Evolutionary conservation across 1,140 invertebrate species (phyloP).

Genomic region (Platorchestia sp.): DNA sequence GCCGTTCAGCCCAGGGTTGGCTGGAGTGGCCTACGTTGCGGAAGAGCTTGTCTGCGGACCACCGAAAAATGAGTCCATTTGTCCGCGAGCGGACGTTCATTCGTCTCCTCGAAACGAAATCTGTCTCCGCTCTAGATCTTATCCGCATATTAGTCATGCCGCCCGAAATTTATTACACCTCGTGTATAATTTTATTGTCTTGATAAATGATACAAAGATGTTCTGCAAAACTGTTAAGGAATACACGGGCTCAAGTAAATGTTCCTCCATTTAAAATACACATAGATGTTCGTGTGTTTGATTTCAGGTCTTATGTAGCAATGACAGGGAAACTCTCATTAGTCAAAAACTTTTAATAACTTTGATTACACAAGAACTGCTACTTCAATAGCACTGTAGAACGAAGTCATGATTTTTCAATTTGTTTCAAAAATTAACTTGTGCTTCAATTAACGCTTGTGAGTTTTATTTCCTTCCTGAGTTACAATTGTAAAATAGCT

Average conservation of each 20-base stretch:
- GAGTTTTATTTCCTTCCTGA: no score
- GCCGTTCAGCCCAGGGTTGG: background rate
- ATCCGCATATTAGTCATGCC: background rate
- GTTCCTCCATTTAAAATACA: background rate
- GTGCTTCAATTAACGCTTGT: no score
- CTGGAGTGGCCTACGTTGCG: background rate
- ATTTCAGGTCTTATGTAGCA: background rate
- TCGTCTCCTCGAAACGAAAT: background rate
- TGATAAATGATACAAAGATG: background rate
- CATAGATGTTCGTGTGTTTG: background rate
- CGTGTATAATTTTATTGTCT: background rate
- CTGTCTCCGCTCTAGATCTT: background rate
- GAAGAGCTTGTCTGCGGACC: background rate
- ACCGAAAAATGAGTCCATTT: constrained; percentile 8
- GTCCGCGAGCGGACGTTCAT: background rate
- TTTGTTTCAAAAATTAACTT: no score
- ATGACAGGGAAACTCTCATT: background rate
- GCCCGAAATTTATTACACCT: background rate
- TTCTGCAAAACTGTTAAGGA: background rate
- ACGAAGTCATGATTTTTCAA: no score
- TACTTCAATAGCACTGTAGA: no score
- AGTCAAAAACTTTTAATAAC: background rate
- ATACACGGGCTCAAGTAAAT: background rate
- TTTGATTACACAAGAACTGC: no score
- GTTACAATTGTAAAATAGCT: no score